phyloP scores from a whole-genome alignment of 2,888 invertebrate species.

The Eupsilia transversa region DNA sequence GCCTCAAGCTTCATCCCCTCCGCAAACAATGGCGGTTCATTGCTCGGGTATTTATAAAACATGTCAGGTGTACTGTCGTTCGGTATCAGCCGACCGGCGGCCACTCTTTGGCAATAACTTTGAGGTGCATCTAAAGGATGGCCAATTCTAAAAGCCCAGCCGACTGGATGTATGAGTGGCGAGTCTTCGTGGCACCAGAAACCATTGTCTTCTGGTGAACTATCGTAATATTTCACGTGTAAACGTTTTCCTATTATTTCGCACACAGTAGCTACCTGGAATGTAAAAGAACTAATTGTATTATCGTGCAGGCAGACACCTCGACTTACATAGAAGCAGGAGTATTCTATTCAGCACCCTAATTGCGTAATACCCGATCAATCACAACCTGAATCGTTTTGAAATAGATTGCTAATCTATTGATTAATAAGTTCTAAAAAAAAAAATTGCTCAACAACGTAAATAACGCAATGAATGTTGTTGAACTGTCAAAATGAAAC shows the following conservation, averaged over 20 bases:
- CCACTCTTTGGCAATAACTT: conserved; percentile 94
- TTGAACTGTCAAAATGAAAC: no score
- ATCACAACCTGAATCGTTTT: no score
- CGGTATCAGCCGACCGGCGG: conserved; percentile 92
- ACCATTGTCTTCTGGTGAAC: conserved; percentile 94
- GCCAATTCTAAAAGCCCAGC: conserved; percentile 98
- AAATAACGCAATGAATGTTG: no score
- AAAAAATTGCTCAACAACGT: no score
- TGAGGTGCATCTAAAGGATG: conserved; percentile 96
- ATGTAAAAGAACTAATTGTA: conserved; percentile 38
- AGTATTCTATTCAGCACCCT: not conserved
- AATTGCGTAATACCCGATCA: no score
- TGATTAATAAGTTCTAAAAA: no score
- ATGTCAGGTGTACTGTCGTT: conserved; percentile 95
- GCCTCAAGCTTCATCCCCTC: conserved; percentile 99
- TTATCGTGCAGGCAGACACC: not conserved
- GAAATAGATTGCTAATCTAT: no score
- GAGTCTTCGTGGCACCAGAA: conserved; percentile 99
- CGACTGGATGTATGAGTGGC: conserved; percentile 97
- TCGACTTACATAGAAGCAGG: not conserved
- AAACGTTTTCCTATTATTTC: conserved; percentile 98
- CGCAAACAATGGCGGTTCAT: conserved; percentile 91
- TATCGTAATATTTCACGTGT: conserved; percentile 97
- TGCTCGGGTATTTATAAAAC: conserved; percentile 92
- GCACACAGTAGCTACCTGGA: conserved; percentile 95